Evolutionary conservation across 2,797 vertebrate genomes (phyloP), one percentile per base, ranked within the genome.

Genomic region (Protonibea diacanthus): DNA sequence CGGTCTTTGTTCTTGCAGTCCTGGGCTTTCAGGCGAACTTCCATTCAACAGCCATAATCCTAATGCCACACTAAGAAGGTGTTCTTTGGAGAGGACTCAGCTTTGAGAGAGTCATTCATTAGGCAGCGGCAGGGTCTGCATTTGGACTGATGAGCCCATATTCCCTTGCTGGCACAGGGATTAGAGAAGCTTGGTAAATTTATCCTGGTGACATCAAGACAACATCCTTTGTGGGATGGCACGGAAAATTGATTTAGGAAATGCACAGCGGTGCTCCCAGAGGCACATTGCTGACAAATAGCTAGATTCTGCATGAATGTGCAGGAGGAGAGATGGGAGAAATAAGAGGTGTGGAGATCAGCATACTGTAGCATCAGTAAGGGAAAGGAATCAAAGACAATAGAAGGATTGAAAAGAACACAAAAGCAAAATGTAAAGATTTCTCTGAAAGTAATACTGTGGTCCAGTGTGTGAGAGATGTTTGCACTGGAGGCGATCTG

Each of bases 201-300:
- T 88, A 85, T 92, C 84, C 88, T 73, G 61, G 74, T 91, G 91
- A 92, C 90, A 92, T 84, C 86, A 80, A 89, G 86, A 92, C 91
- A 90, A 88, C 87, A 89, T 91, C 83, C 87, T 94, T 89, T 86
- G 87, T 89, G 81, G 85, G 76, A 80, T 63, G 80, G 81, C 74
- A 76, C 47, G 73, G 82, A 80, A 93, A 92, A 93, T 84, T 80
- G 81, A 93, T 93, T 90, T 85, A 86, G 85, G 61, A 88, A 91
- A 90, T 71, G 86, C 61, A 27, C 65, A 84, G 71, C 42, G 4
- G 58, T 14, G 65, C 81, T 88, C 88, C 80, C 87, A 84, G 71
- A 82, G 86, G 88, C 67, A 59, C 84, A 56, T 57, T 57, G 56
- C 75, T 78, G 80, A 88, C 51, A 59, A 67, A 92, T 86, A 91